These are phyloP conservation scores for Orestias chungarensis DNA, from an alignment of 2,797 vertebrate genomes.

Conservation along the genomic window DNA sequence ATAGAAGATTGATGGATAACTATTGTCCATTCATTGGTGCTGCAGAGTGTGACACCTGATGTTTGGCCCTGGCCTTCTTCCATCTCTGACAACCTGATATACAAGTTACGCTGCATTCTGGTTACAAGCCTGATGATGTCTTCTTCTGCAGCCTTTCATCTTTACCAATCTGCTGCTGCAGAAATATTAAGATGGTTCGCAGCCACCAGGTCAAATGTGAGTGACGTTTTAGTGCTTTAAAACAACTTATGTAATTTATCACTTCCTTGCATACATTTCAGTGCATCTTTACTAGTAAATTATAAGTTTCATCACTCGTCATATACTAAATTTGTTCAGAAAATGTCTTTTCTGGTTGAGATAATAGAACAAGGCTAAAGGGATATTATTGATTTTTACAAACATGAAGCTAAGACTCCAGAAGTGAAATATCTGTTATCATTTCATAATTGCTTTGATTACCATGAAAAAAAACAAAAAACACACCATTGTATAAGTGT, in stretches of 20 bases:
- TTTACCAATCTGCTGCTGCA: conserved; percentile 51
- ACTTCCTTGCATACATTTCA: conserved; percentile 13
- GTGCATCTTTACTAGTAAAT: background rate
- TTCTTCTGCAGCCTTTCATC: conserved; percentile 64
- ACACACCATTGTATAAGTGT: conserved; percentile 35
- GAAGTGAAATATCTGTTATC: conserved; percentile 76
- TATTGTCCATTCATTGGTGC: conserved; percentile 78
- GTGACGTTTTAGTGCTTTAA: conserved; percentile 2
- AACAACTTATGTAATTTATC: conserved; percentile 30
- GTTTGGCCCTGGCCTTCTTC: conserved; percentile 69
- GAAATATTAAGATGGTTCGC: conserved; percentile 62
- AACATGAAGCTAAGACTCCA: conserved; percentile 69
- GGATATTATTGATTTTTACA: conserved; percentile 78
- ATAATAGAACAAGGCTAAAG: conserved; percentile 62
- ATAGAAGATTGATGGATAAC: conserved; percentile 80
- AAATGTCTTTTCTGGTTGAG: conserved; percentile 64
- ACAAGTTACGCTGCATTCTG: conserved; percentile 50
- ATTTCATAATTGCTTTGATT: conserved; percentile 85
- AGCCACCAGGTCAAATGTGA: conserved; percentile 43
- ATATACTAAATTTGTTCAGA: conserved; percentile 74
- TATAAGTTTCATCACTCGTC: conserved; percentile 69
- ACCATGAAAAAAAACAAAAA: conserved; percentile 69
- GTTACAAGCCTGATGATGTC: conserved; percentile 73
- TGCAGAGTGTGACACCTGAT: conserved; percentile 70
- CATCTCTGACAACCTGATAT: conserved; percentile 60